phyloP scores from a whole-genome alignment of 2,888 invertebrate genomes.

The Drosophila siamana region DNA sequence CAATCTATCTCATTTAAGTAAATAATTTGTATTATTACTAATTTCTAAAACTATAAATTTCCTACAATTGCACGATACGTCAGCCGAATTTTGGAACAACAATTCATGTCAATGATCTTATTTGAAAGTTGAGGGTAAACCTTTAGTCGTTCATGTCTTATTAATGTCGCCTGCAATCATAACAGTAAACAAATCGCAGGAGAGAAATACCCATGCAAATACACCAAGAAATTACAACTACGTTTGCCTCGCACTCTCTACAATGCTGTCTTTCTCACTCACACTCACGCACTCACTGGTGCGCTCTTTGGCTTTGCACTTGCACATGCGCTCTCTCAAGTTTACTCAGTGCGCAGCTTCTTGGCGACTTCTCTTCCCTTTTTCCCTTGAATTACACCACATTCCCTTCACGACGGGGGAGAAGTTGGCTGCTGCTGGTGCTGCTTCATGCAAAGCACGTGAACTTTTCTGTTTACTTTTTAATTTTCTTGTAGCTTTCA shows the following conservation, averaged over 20 bases:
- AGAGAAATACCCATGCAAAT: slow-evolving; percentile 64
- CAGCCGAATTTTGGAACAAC: no score
- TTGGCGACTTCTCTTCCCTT: slow-evolving; percentile 7
- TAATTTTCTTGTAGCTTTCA: slow-evolving; percentile 65
- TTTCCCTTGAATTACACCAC: slow-evolving; percentile 1
- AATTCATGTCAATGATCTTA: neutral
- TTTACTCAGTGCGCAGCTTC: slow-evolving; percentile 56
- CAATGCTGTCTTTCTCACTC: neutral
- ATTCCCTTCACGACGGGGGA: neutral
- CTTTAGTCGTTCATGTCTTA: neutral
- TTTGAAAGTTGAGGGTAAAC: neutral
- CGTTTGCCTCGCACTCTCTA: slow-evolving; percentile 15
- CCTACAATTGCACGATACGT: no score
- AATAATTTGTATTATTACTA: no score
- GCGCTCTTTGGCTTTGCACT: slow-evolving; percentile 14
- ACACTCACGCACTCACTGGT: slow-evolving; percentile 7
- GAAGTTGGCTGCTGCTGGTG: neutral
- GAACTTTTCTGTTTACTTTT: slow-evolving; percentile 80
- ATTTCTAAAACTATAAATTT: no score
- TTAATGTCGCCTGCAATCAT: slow-evolving; percentile 35
- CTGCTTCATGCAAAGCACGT: slow-evolving; percentile 65
- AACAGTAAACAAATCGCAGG: slow-evolving; percentile 69
- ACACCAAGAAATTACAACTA: slow-evolving; percentile 27
- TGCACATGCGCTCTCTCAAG: slow-evolving; percentile 48
- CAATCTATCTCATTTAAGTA: no score